A percentile compares a stretch with the other conserved stretches of the same genome.
phyloP scores from a whole-genome alignment of 2,888 invertebrate genomes.

The Chymomyza fuscimana region DNA sequence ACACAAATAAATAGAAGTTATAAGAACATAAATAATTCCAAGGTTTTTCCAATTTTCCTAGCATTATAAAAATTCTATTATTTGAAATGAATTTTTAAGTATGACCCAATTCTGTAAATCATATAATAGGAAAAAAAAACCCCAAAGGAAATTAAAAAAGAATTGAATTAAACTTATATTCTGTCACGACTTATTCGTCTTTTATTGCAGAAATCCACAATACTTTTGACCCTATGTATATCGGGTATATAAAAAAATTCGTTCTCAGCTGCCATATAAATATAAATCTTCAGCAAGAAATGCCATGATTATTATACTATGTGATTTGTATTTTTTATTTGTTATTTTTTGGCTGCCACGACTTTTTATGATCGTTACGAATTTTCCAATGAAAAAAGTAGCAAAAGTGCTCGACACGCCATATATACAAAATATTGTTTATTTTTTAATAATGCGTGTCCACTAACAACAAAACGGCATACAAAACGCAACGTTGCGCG shows the following conservation, averaged over 20 bases:
- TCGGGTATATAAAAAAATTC: not conserved
- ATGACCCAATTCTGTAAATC: too few relatives aligned
- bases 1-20: too few relatives aligned
- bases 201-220: too few relatives aligned
- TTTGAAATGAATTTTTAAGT: too few relatives aligned
- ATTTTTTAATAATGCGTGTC: conserved; percentile 75
- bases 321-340: conserved; percentile 18
- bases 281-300: not conserved
- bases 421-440: conserved; percentile 62
- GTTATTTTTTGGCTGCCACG: conserved; percentile 47
- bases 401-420: conserved; percentile 46
- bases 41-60: too few relatives aligned
- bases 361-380: conserved; percentile 58
- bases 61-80: too few relatives aligned
- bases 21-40: too few relatives aligned
- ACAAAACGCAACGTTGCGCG: conserved; percentile 51
- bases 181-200: too few relatives aligned
- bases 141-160: too few relatives aligned
- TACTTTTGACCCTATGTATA: too few relatives aligned
- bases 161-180: too few relatives aligned
- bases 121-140: too few relatives aligned
- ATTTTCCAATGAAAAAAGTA: conserved; percentile 65
- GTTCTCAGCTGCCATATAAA: not conserved
- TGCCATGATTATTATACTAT: not conserved
- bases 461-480: conserved; percentile 47